Evolutionary conservation across 2,888 invertebrate genomes (phyloP).

Genomic region (Seira sanloemensis): DNA sequence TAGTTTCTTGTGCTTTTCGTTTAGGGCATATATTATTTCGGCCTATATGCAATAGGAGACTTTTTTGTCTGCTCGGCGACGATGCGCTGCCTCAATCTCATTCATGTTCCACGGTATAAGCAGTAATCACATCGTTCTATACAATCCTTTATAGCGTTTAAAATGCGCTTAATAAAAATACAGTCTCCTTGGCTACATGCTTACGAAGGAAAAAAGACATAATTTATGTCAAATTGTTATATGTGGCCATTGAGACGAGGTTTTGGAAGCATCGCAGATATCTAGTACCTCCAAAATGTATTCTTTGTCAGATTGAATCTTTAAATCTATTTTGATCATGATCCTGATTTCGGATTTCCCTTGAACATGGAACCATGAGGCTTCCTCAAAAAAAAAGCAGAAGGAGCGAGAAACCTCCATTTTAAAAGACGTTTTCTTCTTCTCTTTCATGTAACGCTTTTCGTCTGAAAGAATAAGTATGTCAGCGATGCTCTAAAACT

Average conservation of each 20-base stretch:
- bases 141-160: too few relatives aligned
- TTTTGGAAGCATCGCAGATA: background rate
- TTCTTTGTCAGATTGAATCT: constrained; percentile 40
- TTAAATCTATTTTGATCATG: constrained; percentile 49
- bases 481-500: background rate
- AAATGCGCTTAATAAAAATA: too few relatives aligned
- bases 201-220: background rate
- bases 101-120: background rate
- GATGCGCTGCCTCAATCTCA: background rate
- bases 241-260: background rate
- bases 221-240: background rate
- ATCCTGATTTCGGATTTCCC: constrained; percentile 42
- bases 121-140: background rate
- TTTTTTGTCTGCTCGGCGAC: background rate
- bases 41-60: background rate
- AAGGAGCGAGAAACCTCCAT: too few relatives aligned
- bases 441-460: background rate
- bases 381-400: background rate
- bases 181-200: background rate
- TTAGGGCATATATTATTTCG: constrained; percentile 25
- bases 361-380: constrained; percentile 10
- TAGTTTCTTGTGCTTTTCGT: constrained; percentile 25
- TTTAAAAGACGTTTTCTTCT: background rate
- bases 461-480: background rate
- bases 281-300: background rate